Percentiles rank a stretch among this genome's conserved stretches.
Evolutionary conservation across 2,113 vertebrate species (phyloP).

Genomic region (Cygnus atratus): DNA sequence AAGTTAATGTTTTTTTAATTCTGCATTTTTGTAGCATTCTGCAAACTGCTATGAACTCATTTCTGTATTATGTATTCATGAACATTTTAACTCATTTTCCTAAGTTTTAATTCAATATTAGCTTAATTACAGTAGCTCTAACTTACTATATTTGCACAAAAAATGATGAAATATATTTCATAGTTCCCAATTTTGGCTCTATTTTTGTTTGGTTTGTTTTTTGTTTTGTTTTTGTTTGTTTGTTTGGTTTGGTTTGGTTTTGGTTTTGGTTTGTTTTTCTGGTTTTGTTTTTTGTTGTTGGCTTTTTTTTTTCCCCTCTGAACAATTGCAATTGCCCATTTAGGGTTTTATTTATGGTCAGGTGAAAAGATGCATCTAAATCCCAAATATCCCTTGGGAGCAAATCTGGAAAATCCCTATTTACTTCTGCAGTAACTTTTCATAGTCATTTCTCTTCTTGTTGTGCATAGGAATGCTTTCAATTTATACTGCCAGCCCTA

Average conservation of each 20-base stretch:
- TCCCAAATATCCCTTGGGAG: not conserved
- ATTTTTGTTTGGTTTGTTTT: not conserved
- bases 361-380: not conserved
- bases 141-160: not conserved
- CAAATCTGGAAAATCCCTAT: not conserved
- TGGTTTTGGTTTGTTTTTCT: not conserved
- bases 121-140: not conserved
- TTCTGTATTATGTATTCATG: not conserved
- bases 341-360: not conserved
- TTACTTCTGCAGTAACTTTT: constrained; percentile 18
- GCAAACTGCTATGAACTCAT: not conserved
- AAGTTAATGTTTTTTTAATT: not conserved
- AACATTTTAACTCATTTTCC: constrained; percentile 9
- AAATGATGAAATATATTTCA: not conserved
- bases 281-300: not conserved
- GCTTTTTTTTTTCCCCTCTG: not conserved
- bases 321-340: not conserved
- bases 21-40: not conserved
- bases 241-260: not conserved
- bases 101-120: not conserved
- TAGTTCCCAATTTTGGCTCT: not conserved
- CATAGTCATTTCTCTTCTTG: constrained; percentile 50
- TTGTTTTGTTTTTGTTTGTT: not conserved
- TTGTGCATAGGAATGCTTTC: constrained; percentile 93
- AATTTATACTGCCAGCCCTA: constrained; percentile 98